Evolutionary conservation across 2,888 invertebrate species (phyloP).

Genomic region (Macrophya annulata): DNA sequence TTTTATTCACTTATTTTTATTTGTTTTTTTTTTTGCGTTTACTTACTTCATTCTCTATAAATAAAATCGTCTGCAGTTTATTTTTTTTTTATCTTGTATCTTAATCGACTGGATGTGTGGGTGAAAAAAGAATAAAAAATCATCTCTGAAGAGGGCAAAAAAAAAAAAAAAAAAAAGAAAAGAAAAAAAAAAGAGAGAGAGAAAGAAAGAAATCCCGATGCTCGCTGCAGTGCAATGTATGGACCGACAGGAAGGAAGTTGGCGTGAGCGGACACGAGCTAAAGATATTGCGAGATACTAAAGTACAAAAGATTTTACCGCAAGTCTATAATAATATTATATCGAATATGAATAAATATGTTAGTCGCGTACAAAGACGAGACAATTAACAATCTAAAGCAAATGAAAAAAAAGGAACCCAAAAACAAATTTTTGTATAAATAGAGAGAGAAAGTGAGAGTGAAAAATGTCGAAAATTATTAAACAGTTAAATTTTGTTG

Average conservation of each 20-base stretch:
- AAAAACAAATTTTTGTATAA: background rate
- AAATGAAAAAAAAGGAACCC: too few species aligned
- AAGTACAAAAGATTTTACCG: slow-evolving; percentile 46
- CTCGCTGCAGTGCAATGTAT: background rate
- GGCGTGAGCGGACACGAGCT: slow-evolving; percentile 56
- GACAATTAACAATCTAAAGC: background rate
- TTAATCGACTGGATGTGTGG: slow-evolving; percentile 40
- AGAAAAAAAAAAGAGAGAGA: slow-evolving; percentile 50
- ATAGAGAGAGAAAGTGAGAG: too few species aligned
- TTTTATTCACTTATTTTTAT: background rate
- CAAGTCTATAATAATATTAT: background rate
- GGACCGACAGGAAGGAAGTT: slow-evolving; percentile 57
- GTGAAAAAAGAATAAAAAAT: slow-evolving; percentile 37
- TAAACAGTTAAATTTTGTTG: too few species aligned
- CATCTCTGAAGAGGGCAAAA: slow-evolving; percentile 18
- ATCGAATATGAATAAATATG: background rate
- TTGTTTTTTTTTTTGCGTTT: background rate
- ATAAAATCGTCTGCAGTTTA: background rate
- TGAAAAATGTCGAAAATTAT: too few species aligned
- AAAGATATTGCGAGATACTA: slow-evolving; percentile 55
- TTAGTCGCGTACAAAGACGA: background rate
- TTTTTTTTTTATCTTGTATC: background rate
- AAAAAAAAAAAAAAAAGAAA: slow-evolving; percentile 10
- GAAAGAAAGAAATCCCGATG: slow-evolving; percentile 20
- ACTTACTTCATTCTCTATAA: background rate